A percentile compares a stretch with the other conserved stretches of the same genome.
These are phyloP conservation scores for Saccostrea cuccullata DNA, from an alignment of 1,140 invertebrate species.

Conservation along the genomic window DNA sequence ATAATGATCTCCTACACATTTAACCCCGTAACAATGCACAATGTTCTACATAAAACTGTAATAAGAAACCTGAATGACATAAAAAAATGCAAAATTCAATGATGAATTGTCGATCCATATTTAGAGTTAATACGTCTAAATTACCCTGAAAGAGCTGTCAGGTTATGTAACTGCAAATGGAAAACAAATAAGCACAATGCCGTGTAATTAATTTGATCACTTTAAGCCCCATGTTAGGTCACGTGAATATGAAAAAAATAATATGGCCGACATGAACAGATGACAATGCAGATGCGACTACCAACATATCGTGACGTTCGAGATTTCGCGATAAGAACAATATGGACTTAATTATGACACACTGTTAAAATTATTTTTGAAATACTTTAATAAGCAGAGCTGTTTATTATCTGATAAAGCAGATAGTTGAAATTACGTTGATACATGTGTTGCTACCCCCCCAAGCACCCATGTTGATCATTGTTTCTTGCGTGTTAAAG, in stretches of 20 bases:
- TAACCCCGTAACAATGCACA: slow-evolving; percentile 30
- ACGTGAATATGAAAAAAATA: slow-evolving; percentile 11
- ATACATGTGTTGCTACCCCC: background rate
- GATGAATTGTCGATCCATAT: background rate
- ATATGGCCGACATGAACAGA: slow-evolving; percentile 19
- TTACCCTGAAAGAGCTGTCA: slow-evolving; percentile 11
- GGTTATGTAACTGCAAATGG: slow-evolving; percentile 27
- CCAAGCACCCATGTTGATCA: background rate
- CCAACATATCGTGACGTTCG: slow-evolving; percentile 10
- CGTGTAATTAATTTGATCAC: slow-evolving; percentile 36
- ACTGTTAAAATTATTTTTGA: background rate
- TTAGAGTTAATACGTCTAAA: slow-evolving; percentile 36
- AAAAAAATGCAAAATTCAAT: slow-evolving; percentile 20
- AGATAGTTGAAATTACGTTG: slow-evolving; percentile 15
- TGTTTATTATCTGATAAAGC: background rate
- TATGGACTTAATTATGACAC: slow-evolving; percentile 15
- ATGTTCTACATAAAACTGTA: slow-evolving; percentile 25
- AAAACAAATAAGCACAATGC: slow-evolving; percentile 33
- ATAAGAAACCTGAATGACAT: slow-evolving; percentile 16
- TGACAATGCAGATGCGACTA: slow-evolving; percentile 33
- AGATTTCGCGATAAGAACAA: slow-evolving; percentile 23
- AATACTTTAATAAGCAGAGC: slow-evolving; percentile 3
- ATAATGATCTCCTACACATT: background rate
- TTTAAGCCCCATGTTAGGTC: slow-evolving; percentile 23
- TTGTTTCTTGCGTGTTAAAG: background rate